Percentiles rank a stretch among this genome's conserved stretches.
Conservation (phyloP, 2,113 vertebrate species). For the Vireo altiloquus region DNA sequence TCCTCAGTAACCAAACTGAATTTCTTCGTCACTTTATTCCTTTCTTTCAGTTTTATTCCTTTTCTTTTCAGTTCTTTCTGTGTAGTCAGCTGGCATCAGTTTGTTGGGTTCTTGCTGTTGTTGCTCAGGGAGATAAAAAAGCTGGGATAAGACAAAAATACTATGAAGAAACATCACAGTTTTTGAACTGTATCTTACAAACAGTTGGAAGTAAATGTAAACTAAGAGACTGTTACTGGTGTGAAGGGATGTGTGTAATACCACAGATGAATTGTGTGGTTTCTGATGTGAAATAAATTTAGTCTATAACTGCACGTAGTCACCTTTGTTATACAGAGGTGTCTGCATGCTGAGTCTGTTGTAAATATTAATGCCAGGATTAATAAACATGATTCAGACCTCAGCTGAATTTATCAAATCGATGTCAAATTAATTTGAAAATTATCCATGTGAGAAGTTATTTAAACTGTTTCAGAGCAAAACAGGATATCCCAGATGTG, state of each 20-base stretch:
- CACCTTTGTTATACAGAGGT: neutral
- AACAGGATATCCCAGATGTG: neutral
- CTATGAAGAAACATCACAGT: neutral
- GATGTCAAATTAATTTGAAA: neutral
- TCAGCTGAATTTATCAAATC: neutral
- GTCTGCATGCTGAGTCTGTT: neutral
- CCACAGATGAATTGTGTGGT: neutral
- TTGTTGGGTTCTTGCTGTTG: neutral
- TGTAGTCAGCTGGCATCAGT: neutral
- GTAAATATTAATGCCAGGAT: neutral
- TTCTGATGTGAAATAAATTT: neutral
- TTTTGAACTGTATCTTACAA: neutral
- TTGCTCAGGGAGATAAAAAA: neutral
- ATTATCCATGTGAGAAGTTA: neutral
- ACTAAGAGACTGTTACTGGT: neutral
- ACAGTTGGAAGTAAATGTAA: neutral
- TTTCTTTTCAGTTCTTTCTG: neutral
- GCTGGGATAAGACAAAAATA: neutral
- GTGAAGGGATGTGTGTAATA: neutral
- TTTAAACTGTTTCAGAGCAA: neutral
- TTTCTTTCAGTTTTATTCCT: neutral
- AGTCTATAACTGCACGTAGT: rapidly evolving
- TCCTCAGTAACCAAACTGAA: neutral
- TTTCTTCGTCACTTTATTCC: neutral
- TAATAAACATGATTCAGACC: neutral